Conservation (phyloP, 2,888 invertebrate species). For the Lomographa bimaculata region DNA sequence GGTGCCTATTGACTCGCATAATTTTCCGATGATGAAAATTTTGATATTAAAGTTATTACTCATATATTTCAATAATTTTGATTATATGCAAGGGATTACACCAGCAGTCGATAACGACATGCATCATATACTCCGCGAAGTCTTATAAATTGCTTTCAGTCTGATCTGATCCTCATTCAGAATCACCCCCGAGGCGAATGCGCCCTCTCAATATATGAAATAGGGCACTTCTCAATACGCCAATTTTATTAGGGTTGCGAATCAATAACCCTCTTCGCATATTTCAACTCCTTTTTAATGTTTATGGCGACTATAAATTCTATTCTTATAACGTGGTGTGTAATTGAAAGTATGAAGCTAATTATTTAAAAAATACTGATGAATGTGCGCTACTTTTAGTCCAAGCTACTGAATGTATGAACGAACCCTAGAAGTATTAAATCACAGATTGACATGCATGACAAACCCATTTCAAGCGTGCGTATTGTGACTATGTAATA, state of each 20-base stretch:
- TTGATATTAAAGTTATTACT: no score
- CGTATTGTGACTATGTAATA: no score
- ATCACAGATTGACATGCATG: constrained; percentile 5
- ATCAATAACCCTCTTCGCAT: constrained; percentile 64
- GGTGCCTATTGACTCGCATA: no score
- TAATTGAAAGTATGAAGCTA: constrained; percentile 37
- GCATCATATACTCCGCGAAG: constrained; percentile 14
- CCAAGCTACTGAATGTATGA: no score
- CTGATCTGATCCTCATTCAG: constrained; percentile 56
- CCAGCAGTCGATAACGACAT: constrained; percentile 1
- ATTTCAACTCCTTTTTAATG: constrained; percentile 54
- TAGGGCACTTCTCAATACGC: constrained; percentile 65
- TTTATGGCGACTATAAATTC: constrained; percentile 47
- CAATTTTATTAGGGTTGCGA: constrained; percentile 77
- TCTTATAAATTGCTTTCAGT: constrained; percentile 47
- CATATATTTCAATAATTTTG: no score
- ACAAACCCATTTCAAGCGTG: no score
- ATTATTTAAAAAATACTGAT: not conserved
- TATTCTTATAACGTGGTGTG: constrained; percentile 42
- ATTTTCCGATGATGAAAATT: no score
- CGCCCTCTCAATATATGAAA: constrained; percentile 65
- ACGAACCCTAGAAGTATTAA: no score
- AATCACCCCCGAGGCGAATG: constrained; percentile 56
- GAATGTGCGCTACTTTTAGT: no score
- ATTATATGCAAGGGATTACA: not conserved